Evolutionary conservation across 35 echinoderm and acorn worm genomes (phyloP).

Genomic region (Ophioderma brevispina): DNA sequence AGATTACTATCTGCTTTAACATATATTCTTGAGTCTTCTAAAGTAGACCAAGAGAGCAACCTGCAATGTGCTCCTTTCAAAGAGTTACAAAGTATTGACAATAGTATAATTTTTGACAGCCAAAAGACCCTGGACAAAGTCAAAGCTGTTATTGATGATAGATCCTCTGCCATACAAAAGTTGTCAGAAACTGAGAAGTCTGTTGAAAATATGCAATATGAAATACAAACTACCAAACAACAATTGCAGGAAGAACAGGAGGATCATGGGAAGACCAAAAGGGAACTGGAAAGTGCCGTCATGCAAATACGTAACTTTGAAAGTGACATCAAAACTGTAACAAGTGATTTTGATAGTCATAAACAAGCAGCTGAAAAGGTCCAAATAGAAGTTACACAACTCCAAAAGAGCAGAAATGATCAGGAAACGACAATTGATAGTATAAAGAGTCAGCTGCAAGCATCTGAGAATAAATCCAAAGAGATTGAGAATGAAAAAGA

Average conservation of each 20-base stretch:
- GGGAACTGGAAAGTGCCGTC: neutral
- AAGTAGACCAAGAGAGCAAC: too few species aligned
- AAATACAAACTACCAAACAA: neutral
- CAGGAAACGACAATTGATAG: neutral
- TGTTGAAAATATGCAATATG: neutral
- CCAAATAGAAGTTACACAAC: neutral
- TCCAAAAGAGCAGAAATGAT: neutral
- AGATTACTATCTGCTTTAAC: too few species aligned
- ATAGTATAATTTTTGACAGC: neutral
- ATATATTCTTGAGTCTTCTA: too few species aligned
- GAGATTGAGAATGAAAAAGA: constrained; percentile 37
- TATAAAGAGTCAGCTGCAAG: neutral
- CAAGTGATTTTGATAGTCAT: neutral
- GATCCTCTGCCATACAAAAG: too few species aligned
- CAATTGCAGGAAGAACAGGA: neutral
- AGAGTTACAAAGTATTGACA: neutral
- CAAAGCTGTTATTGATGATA: too few species aligned
- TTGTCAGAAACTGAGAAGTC: too few species aligned
- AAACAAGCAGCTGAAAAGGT: neutral
- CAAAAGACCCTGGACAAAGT: too few species aligned
- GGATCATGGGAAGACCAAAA: neutral
- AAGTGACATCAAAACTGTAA: neutral
- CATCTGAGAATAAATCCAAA: constrained; percentile 17
- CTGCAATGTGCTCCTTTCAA: neutral
- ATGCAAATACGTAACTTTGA: neutral